Evolutionary conservation across 2,888 invertebrate genomes (phyloP).

Genomic region (Rhimphoctona megacephalus): DNA sequence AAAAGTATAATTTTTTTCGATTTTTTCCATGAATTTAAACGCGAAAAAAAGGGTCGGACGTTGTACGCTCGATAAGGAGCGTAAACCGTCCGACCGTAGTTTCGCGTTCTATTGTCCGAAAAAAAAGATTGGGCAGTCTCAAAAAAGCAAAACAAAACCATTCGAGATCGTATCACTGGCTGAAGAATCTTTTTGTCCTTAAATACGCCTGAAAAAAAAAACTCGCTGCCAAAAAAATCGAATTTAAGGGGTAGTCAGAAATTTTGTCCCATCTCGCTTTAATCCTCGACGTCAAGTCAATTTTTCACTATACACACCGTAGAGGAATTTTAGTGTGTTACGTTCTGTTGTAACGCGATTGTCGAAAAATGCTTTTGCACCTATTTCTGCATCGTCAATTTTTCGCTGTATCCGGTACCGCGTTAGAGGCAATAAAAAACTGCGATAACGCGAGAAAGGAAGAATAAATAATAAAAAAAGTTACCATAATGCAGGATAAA

Average conservation of each 20-base stretch:
- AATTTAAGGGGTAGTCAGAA: background rate
- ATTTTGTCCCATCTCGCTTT: background rate
- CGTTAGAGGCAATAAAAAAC: background rate
- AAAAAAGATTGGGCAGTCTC: background rate
- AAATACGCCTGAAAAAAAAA: background rate
- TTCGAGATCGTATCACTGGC: background rate
- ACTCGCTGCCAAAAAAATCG: background rate
- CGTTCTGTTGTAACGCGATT: background rate
- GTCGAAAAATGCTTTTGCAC: slow-evolving; percentile 19
- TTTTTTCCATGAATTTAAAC: background rate
- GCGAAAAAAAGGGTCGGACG: background rate
- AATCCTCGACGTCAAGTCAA: background rate
- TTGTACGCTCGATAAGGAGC: too few relatives aligned
- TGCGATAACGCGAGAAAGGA: slow-evolving; percentile 8
- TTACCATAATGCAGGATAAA: background rate
- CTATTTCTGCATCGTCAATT: background rate
- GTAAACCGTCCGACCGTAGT: background rate
- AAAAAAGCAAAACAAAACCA: background rate
- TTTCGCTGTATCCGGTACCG: background rate
- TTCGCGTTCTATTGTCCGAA: background rate
- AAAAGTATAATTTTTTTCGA: background rate
- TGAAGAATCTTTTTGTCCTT: background rate
- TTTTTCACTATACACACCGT: background rate
- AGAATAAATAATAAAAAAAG: background rate
- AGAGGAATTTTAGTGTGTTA: background rate